A percentile compares a stretch with the other conserved stretches of the same genome.
phyloP scores from a whole-genome alignment of 2,113 vertebrate genomes.

The Morone chrysops region DNA sequence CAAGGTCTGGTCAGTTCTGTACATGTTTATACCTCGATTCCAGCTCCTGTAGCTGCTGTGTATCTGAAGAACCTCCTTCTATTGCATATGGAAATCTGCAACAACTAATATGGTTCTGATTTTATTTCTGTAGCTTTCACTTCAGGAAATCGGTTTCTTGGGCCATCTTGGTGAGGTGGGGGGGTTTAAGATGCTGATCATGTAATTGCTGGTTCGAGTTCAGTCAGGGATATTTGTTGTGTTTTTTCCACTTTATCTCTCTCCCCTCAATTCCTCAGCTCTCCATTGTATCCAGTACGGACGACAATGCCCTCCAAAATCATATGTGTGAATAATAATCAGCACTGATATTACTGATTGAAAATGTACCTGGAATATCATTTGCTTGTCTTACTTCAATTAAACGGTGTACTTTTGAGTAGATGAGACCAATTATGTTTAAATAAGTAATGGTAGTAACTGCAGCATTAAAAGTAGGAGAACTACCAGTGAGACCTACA shows the following conservation, averaged over 20 bases:
- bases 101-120: neutral
- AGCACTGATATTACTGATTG: neutral
- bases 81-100: too few relatives aligned
- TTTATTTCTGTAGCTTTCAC: neutral
- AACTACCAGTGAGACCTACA: neutral
- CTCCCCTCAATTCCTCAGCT: neutral
- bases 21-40: neutral
- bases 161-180: neutral
- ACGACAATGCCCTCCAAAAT: neutral
- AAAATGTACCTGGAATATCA: neutral
- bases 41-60: neutral
- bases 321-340: neutral
- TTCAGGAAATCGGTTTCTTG: neutral
- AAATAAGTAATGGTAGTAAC: neutral
- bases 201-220: rapidly evolving
- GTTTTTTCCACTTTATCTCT: neutral
- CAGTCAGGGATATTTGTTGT: neutral
- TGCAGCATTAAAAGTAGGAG: neutral
- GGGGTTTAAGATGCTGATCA: neutral
- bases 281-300: neutral
- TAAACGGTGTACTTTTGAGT: neutral
- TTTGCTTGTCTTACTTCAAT: neutral
- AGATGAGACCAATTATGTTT: neutral
- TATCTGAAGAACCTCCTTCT: neutral
- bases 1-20: neutral